Conservation (phyloP, 2,888 invertebrate genomes). For the Cerastoderma edule region DNA sequence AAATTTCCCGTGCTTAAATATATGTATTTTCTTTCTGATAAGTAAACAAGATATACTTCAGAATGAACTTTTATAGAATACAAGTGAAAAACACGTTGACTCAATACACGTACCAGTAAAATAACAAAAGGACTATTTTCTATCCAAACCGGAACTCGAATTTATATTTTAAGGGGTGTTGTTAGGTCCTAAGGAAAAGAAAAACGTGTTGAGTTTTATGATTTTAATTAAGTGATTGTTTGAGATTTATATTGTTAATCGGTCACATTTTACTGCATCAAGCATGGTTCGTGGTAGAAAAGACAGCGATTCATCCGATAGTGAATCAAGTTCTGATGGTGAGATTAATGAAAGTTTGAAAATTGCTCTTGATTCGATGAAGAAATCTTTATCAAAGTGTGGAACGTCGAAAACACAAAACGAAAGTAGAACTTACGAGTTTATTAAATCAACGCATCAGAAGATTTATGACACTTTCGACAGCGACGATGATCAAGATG, state of each 20-base stretch:
- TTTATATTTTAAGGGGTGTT: neutral
- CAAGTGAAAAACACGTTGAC: too few species aligned
- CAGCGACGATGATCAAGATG: neutral
- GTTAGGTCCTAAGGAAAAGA: slow-evolving; percentile 24
- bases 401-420: neutral
- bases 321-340: slow-evolving; percentile 8
- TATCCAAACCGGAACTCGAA: neutral
- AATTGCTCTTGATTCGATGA: neutral
- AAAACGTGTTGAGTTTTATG: too few species aligned
- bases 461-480: slow-evolving; percentile 13
- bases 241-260: too few species aligned
- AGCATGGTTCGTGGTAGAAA: neutral
- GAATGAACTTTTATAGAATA: too few species aligned
- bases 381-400: neutral
- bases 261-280: too few species aligned
- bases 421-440: slow-evolving; percentile 3
- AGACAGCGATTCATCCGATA: neutral
- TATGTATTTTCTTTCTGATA: too few species aligned
- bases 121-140: slow-evolving; percentile 3
- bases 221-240: too few species aligned
- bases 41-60: too few species aligned
- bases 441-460: neutral
- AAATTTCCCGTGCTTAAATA: too few species aligned
- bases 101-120: too few species aligned
- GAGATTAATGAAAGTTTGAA: neutral